Evolutionary conservation across 1,140 invertebrate genomes (phyloP), one percentile per base, ranked within the genome.

Genomic region (Rhizoglyphus robini): DNA sequence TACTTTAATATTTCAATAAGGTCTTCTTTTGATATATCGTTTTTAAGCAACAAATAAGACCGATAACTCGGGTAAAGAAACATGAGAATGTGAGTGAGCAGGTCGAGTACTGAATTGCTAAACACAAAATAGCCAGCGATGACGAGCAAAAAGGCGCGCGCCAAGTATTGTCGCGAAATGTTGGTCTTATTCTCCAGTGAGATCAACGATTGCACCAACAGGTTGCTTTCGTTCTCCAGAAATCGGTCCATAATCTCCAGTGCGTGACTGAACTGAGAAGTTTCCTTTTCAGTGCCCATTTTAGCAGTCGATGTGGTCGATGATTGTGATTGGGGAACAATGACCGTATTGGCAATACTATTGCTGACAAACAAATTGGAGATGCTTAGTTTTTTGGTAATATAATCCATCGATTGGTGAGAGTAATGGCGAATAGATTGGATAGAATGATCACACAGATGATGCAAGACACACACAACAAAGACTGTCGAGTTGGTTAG

Each of bases 201-300:
- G 15, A 60, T 27, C 18, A 60, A 46, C 29, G 58, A 15, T 27
- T 60, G 58, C 29, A 60, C 58, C 15, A 60, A n/a, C 13, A 60
- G 58, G 27, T 60, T 60, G 29, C 27, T 27, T 20, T 60, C 58
- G 27, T 15, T 60, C 3, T 60, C 58, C n/a, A 60, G 58, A 60
- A 60, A 60, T n/a, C 58, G 58, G 29, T 60, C 58, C 58, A 60
- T 60, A n/a, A 32, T 60, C 29, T 60, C 58, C 1, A 60, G 2
- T 3, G 27, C 58, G 27, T 27, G n/a, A n/a, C n/a, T n/a, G n/a
- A n/a, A n/a, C n/a, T n/a, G n/a, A n/a, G n/a, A n/a, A n/a, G n/a
- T n/a, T n/a, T n/a, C n/a, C n/a, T 34, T 34, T 29, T 29, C 29
- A 32, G 25, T 58, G 54, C 27, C 29, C 25, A 27, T 58, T 34